Evolutionary conservation across 37 sponge, comb jelly and placozoan genomes (phyloP), one percentile per base, ranked within the genome.

Genomic region (Ianthella basta): DNA sequence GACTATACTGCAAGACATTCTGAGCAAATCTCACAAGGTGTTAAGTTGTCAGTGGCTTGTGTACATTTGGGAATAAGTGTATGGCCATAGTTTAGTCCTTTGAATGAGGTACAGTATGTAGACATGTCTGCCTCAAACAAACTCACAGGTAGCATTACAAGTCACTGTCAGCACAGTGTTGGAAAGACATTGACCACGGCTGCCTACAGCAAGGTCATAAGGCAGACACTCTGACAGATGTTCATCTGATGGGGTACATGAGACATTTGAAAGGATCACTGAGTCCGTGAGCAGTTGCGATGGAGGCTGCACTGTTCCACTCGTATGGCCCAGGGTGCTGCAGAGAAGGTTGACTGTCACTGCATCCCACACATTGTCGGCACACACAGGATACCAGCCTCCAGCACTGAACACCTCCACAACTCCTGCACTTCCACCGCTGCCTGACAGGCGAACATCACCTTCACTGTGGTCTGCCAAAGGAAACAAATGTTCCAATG

Each of bases 341-440:
- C 70, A 69, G 4, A 69, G 70, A 16, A 13, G 70, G 18, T 30
- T 16, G 12, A 18, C 34, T 32, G 70, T 30, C 70, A 34, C 15
- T 35, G 29, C 70, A 69, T 69, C 34, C 34, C 27, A 30, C 35
- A 4, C 33, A n/a, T 18, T 30, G 34, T 69, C 70, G 27, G 70
- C 19, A 35, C 70, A 69, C 34, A 30, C 70, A 18, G 70, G 70
- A 30, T 69, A 30, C 70, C 70, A 69, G 70, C 1, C 70, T 1
- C 70, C 70, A 69, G 35, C 33, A n/a, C 10, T 35, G 34, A 27
- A 69, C 34, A 69, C 34, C 70, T 69, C 70, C 27, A 69, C 70
- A 32, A 16, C 25, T n/a, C 70, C 70, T 32, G 35, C 0, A 18
- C 18, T 69, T 0, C 32, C 70, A 2, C 33, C 19, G 35, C 35